These are phyloP conservation scores for Catotricha subobsoleta DNA, from an alignment of 2,888 invertebrate species.

Conservation along the genomic window DNA sequence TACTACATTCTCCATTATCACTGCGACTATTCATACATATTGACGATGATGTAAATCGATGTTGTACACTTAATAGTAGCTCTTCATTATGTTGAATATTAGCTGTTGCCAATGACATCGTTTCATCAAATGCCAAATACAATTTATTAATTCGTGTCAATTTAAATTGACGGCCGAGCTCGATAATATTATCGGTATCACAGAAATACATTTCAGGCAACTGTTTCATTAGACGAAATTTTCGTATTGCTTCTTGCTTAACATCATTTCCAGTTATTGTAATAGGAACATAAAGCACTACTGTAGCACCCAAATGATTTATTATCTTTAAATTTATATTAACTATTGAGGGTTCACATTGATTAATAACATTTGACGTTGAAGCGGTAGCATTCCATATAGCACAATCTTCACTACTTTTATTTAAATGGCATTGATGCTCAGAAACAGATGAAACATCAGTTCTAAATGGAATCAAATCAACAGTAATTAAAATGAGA, in stretches of 20 bases:
- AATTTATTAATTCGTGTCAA: conserved; percentile 3
- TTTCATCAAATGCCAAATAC: background rate
- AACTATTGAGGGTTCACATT: background rate
- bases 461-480: too few relatives aligned
- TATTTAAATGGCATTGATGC: too few relatives aligned
- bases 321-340: conserved; percentile 1
- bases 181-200: conserved; percentile 1
- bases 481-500: too few relatives aligned
- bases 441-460: too few relatives aligned
- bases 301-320: background rate
- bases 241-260: background rate
- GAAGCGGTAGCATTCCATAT: too few relatives aligned
- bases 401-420: too few relatives aligned
- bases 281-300: background rate
- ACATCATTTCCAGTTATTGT: background rate
- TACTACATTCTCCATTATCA: conserved; percentile 17
- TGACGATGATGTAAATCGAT: background rate
- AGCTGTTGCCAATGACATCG: background rate
- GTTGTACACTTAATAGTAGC: too few relatives aligned
- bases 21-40: background rate
- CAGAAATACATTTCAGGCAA: too few relatives aligned
- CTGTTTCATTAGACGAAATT: conserved; percentile 1
- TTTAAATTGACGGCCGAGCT: conserved; percentile 1
- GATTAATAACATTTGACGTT: background rate
- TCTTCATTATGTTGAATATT: conserved; percentile 6